Evolutionary conservation across 2,888 invertebrate species (phyloP), one percentile per base, ranked within the genome.

Genomic region (Caenorhabditis angaria): DNA sequence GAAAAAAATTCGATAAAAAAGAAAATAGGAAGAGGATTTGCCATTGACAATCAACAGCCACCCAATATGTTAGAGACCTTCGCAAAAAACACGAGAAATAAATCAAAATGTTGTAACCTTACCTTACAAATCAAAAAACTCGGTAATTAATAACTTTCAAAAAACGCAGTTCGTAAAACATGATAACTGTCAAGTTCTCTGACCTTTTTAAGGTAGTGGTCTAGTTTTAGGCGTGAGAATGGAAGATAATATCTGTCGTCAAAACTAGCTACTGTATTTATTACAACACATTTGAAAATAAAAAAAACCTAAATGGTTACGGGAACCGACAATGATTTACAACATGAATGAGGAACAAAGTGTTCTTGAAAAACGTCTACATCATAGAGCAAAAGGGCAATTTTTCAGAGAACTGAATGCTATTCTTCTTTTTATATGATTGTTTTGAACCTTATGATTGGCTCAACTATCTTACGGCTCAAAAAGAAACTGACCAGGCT

Each of bases 101-200:
- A 41, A 41, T 41, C 41, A 41, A 41, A 41, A 41, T 14, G 41
- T 41, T 41, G 41, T 41, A 41, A 41, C 41, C 41, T 41, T 41
- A 41, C 41, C 3, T 18, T 18, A 18, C 41, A 41, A 41, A 41
- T 8, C 5, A 32, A 32, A 32, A 41, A 41, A 41, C 41, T 41
- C 41, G 18, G 41, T 41, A 41, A 41, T 41, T 41, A 41, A 41
- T 41, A 41, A 41, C 41, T n/a, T n/a, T n/a, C n/a, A 41, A 41
- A 41, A 41, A 6, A 41, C 3, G 18, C 10, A 41, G 41, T 41
- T 41, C n/a, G n/a, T n/a, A 18, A 18, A 41, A 41, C 18, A 41
- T 41, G 41, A 41, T 41, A 41, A 6, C 10, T 41, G 41, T 12
- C 14, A 14, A 41, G 18, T 32, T 32, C 32, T 32, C 32, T 32